A percentile compares a stretch with the other conserved stretches of the same genome.
These are phyloP conservation scores for Anolis sagrei DNA, from an alignment of 2,113 vertebrate species.

Conservation along the genomic window DNA sequence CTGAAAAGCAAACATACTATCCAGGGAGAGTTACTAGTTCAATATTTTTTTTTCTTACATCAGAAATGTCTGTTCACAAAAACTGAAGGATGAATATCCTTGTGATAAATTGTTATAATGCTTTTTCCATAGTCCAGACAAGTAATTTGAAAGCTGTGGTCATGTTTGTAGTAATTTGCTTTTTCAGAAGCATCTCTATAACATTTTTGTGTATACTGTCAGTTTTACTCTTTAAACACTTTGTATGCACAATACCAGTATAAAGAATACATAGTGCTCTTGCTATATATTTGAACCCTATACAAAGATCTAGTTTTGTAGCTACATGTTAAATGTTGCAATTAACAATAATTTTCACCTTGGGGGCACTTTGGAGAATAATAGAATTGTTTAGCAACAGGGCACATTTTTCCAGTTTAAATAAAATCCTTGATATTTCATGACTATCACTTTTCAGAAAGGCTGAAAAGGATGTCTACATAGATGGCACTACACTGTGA, in stretches of 20 bases:
- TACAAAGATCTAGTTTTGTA: background rate
- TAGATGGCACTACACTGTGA: background rate
- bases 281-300: no score
- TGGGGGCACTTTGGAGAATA: background rate
- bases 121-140: background rate
- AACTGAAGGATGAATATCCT: background rate
- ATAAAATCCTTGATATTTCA: background rate
- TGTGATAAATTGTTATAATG: background rate
- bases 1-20: constrained; percentile 27
- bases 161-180: background rate
- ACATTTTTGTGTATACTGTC: background rate
- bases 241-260: background rate
- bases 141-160: background rate
- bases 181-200: background rate
- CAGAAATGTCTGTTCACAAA: constrained; percentile 5
- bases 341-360: background rate
- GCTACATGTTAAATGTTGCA: background rate
- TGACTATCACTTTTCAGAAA: background rate
- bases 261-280: no score
- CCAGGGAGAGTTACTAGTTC: background rate
- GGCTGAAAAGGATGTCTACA: background rate
- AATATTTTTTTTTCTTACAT: background rate
- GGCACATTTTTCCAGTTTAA: background rate
- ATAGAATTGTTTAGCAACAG: background rate
- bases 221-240: background rate